These are phyloP conservation scores for Danaus plexippus DNA, from an alignment of 1,140 invertebrate species.

Conservation along the genomic window DNA sequence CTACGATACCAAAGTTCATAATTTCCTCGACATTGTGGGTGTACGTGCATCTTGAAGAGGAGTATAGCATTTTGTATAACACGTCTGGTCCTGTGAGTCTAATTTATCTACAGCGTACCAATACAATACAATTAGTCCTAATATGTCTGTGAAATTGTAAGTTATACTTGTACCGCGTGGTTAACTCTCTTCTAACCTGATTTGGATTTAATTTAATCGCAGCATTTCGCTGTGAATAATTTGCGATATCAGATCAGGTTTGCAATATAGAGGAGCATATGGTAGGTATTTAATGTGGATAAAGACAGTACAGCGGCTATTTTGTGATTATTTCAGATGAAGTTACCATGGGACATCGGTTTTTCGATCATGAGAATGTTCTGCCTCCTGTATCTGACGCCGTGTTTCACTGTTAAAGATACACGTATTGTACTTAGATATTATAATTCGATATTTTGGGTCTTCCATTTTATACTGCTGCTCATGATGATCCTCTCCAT, in stretches of 20 bases:
- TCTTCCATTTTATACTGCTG: constrained; percentile 46
- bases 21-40: constrained; percentile 49
- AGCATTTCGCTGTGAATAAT: too few relatives aligned
- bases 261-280: too few relatives aligned
- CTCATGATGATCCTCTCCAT: constrained; percentile 39
- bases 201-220: not conserved
- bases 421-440: constrained; percentile 34
- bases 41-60: constrained; percentile 45
- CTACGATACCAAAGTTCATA: constrained; percentile 40
- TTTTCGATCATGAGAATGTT: constrained; percentile 58
- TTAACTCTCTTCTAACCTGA: not conserved
- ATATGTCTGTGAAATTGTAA: too few relatives aligned
- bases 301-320: too few relatives aligned
- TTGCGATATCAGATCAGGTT: too few relatives aligned
- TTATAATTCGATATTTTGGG: constrained; percentile 61
- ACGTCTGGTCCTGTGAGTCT: constrained; percentile 34
- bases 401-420: constrained; percentile 44
- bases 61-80: constrained; percentile 39
- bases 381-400: constrained; percentile 53
- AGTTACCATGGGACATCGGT: constrained; percentile 54
- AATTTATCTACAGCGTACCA: constrained; percentile 6
- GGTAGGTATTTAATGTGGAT: too few relatives aligned
- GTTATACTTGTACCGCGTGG: too few relatives aligned
- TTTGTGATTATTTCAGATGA: constrained; percentile 38
- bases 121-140: constrained; percentile 1